phyloP scores from a whole-genome alignment of 2,888 invertebrate genomes.

The Alsophila aescularia region DNA sequence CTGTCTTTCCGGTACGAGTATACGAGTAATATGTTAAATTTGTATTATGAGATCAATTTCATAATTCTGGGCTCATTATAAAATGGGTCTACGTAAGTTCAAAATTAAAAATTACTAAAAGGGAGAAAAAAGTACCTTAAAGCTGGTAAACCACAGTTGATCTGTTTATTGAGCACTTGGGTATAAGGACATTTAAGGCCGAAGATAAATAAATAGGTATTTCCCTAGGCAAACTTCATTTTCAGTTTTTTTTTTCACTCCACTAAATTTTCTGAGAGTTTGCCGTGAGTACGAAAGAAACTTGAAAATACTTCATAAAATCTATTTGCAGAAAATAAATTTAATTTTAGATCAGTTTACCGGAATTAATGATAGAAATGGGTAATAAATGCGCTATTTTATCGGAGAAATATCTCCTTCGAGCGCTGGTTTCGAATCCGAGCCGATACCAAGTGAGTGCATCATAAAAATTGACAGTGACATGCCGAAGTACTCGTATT shows the following conservation, averaged over 20 bases:
- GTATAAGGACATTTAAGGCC: no score
- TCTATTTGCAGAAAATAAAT: conserved; percentile 34
- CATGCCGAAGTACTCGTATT: conserved; percentile 72
- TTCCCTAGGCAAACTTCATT: background rate
- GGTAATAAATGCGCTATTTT: conserved; percentile 37
- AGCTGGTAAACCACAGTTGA: no score
- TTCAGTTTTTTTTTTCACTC: background rate
- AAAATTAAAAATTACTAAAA: no score
- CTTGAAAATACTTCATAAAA: conserved; percentile 26
- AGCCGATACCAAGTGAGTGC: conserved; percentile 64
- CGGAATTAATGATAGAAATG: conserved; percentile 28
- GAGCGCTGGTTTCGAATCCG: conserved; percentile 24
- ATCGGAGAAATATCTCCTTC: conserved; percentile 35
- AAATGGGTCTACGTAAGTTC: no score
- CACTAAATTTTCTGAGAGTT: conserved; percentile 3
- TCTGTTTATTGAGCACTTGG: no score
- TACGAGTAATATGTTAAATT: no score
- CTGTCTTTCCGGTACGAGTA: no score
- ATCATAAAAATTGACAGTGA: conserved; percentile 78
- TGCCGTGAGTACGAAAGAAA: conserved; percentile 24
- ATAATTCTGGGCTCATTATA: no score
- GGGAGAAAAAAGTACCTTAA: no score
- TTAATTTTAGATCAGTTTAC: conserved; percentile 35
- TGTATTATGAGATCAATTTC: no score
- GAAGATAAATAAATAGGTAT: no score